phyloP scores from a whole-genome alignment of 2,797 vertebrate species.

The Sebastes trivittatus region DNA sequence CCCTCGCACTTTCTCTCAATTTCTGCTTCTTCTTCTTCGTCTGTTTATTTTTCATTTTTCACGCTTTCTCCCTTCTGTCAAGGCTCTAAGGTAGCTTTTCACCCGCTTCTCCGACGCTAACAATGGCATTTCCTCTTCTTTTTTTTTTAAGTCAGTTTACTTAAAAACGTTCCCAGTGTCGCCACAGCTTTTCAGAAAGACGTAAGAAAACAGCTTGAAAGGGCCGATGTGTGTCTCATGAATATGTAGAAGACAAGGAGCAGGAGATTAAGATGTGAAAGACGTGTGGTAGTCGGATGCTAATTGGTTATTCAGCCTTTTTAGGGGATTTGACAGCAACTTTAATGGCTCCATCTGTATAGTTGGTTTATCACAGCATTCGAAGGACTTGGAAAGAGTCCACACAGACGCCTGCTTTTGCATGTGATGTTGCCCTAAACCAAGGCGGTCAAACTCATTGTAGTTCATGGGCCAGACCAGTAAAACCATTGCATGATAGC shows the following conservation, averaged over 20 bases:
- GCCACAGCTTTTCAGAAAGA: background rate
- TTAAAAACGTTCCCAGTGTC: background rate
- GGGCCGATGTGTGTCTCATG: background rate
- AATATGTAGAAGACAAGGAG: conserved; percentile 12
- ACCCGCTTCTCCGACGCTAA: background rate
- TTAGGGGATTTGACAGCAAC: conserved; percentile 8
- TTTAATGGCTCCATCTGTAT: conserved; percentile 17
- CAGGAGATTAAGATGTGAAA: conserved; percentile 7
- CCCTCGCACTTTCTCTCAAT: background rate
- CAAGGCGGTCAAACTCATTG: background rate
- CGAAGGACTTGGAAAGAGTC: background rate
- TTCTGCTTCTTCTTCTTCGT: background rate
- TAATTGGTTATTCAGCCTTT: conserved; percentile 26
- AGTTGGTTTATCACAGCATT: background rate
- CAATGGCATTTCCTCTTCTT: background rate
- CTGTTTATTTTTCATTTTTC: conserved; percentile 16
- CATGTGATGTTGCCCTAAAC: background rate
- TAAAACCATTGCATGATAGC: background rate
- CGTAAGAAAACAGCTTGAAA: background rate
- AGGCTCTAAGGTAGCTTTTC: background rate
- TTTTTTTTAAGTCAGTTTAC: background rate
- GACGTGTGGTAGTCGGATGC: background rate
- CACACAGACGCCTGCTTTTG: background rate
- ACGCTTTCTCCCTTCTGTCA: background rate
- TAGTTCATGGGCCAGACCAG: background rate